phyloP scores from a whole-genome alignment of 2,113 vertebrate genomes.

The Phrynocephalus versicolor region DNA sequence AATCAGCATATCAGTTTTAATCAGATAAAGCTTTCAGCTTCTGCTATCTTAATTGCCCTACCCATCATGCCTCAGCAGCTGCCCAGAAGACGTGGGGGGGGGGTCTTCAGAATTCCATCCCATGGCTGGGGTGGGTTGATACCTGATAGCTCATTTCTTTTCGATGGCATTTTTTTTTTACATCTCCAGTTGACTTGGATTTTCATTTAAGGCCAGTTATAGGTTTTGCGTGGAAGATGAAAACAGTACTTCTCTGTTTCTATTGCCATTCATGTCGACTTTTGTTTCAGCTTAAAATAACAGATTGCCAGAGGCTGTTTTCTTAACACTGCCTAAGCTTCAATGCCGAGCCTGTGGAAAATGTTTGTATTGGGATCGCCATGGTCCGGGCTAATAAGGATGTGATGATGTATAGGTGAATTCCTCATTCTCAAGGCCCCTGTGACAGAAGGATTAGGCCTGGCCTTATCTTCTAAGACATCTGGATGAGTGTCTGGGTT shows the following conservation, averaged over 20 bases:
- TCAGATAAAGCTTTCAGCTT: conserved; percentile 73
- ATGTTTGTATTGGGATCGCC: conserved; percentile 73
- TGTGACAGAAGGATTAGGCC: conserved; percentile 85
- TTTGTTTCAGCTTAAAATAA: conserved; percentile 86
- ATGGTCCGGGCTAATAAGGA: conserved; percentile 86
- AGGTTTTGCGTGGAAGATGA: conserved; percentile 71
- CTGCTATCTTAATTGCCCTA: conserved; percentile 72
- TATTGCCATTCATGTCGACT: conserved; percentile 82
- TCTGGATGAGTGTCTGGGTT: conserved; percentile 89
- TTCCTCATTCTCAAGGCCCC: conserved; percentile 84
- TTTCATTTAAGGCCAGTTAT: conserved; percentile 78
- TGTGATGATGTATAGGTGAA: conserved; percentile 92
- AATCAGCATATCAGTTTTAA: conserved; percentile 75
- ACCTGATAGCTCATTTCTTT: conserved; percentile 76
- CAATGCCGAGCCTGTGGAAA: conserved; percentile 76
- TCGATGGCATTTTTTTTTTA: conserved; percentile 68
- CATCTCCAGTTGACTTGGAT: conserved; percentile 71
- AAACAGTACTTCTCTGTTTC: conserved; percentile 85
- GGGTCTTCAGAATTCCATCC: conserved; percentile 61
- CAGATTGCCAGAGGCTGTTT: conserved; percentile 80
- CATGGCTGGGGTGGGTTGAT: conserved; percentile 66
- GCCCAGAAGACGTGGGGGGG: conserved; percentile 53
- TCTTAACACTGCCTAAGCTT: conserved; percentile 76
- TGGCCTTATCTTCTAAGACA: conserved; percentile 90
- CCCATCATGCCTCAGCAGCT: conserved; percentile 63